Conservation (phyloP, 2,113 vertebrate genomes). For the Sorex fumeus region DNA sequence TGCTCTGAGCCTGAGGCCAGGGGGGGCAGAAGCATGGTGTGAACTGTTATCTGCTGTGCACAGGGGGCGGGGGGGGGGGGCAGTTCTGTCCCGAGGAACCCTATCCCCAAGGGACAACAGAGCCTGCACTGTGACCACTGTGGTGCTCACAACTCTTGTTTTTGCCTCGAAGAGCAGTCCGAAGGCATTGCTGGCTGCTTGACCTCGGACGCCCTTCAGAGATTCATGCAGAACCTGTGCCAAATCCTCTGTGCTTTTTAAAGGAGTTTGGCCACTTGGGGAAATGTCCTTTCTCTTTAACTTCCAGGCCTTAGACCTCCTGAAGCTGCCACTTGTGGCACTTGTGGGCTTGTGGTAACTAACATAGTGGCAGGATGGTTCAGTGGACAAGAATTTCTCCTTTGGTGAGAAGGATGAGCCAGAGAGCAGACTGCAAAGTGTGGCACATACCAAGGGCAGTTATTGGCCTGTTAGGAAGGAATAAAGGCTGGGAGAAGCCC, state of each 20-base stretch:
- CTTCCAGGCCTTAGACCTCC: background rate
- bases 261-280: background rate
- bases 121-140: background rate
- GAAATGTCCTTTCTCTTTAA: background rate
- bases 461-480: background rate
- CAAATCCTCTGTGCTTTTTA: background rate
- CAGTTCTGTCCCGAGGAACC: background rate
- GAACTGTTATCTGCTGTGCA: background rate
- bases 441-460: no score
- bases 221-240: background rate
- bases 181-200: background rate
- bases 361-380: background rate
- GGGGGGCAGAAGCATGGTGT: background rate
- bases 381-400: background rate
- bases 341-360: background rate
- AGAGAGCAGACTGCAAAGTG: background rate
- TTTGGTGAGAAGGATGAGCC: background rate
- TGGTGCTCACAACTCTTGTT: background rate
- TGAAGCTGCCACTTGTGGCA: background rate
- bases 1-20: background rate
- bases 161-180: background rate
- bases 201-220: background rate
- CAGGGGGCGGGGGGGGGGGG: background rate
- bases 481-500: background rate
- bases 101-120: fast-evolving